Evolutionary conservation across 2,113 vertebrate species (phyloP).

Genomic region (Saguinus imperator): DNA sequence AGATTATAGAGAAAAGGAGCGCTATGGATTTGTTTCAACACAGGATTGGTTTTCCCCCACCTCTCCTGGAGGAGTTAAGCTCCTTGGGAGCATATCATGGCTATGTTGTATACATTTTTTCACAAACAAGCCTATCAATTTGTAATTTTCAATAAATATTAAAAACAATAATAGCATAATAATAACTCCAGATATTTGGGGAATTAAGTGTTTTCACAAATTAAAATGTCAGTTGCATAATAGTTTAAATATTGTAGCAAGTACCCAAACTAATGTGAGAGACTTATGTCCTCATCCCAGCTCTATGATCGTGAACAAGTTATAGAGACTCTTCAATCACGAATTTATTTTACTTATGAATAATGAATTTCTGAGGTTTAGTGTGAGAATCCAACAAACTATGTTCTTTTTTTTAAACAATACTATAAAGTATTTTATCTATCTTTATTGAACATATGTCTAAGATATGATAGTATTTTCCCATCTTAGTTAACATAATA

Average conservation of each 20-base stretch:
- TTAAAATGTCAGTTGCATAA: not conserved
- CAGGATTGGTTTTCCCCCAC: not conserved
- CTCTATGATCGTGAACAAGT: not conserved
- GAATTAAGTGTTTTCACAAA: not conserved
- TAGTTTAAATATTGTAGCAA: not conserved
- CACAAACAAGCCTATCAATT: not conserved
- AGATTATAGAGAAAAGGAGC: not conserved
- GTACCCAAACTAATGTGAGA: not conserved
- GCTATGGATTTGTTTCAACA: not conserved
- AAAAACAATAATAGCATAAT: not conserved
- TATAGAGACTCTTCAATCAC: not conserved
- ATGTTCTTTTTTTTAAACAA: not conserved
- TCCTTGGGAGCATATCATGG: not conserved
- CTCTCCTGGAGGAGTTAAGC: not conserved
- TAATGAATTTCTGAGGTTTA: not conserved
- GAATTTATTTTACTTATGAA: not conserved
- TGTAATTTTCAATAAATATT: not conserved
- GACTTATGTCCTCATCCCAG: not conserved
- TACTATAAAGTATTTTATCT: not conserved
- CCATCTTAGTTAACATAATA: not conserved
- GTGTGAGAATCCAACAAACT: not conserved
- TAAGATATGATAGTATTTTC: not conserved
- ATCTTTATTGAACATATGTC: not conserved
- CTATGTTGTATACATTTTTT: not conserved
- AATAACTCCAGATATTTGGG: not conserved